Evolutionary conservation across 2,888 invertebrate species (phyloP), one percentile per base, ranked within the genome.

Genomic region (Mythimna ferrago): DNA sequence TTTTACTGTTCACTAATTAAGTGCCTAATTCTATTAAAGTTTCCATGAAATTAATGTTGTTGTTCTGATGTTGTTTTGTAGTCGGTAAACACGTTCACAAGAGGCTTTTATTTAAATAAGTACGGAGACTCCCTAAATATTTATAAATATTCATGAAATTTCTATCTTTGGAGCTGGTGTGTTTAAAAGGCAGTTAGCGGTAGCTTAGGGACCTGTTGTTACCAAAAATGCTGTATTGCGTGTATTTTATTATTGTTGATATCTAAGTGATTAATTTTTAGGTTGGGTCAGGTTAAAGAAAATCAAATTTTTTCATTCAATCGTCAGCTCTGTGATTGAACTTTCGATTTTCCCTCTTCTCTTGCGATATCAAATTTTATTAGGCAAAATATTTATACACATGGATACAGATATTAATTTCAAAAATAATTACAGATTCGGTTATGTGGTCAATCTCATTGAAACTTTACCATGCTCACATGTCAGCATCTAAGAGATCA

Each of bases 111-210:
- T 54, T 63, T 63, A 57, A 62, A 64, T 69, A 53, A 54, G 35
- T 77, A 76, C 6, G 41, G 16, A 58, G 58, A 60, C 38, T 60
- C 21, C 32, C 32, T 32, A 60, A 60, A 71, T 58, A 44, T n/a
- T 51, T n/a, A 64, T 78, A 60, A 79, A 79, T 76, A 79, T 79
- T 71, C 72, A 72, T 72, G 9, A 7, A 2, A 14, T 32, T 64
- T 32, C 19, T 64, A 38, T 53, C 60, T 58, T 71, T 71, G 44
- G 19, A 14, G 16, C n/a, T 54, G 51, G 16, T 60, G 16, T 58
- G 14, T 54, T 66, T 32, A 48, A 69, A 78, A 56, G 38, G 48
- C 21, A 61, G 69, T 70, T 61, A 54, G 38, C 3, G 14, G 21
- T 9, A 56, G 7, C n/a, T 32, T 6, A 21, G 32, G 48, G 48